Evolutionary conservation across 2,888 invertebrate genomes (phyloP).

Genomic region (Eupithecia exiguata): DNA sequence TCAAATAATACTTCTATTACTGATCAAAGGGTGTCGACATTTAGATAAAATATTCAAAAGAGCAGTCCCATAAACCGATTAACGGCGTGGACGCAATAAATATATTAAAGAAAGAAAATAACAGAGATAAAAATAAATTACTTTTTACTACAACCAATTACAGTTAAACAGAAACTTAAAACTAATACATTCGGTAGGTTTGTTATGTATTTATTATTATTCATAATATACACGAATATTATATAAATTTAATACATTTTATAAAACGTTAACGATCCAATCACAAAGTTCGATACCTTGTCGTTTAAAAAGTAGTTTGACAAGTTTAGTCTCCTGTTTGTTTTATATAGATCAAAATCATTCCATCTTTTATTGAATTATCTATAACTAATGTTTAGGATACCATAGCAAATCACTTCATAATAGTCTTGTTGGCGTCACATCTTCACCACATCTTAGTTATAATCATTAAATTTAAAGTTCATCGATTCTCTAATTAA

Average conservation of each 20-base stretch:
- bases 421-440: background rate
- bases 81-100: no score
- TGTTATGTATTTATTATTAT: no score
- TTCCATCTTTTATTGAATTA: background rate
- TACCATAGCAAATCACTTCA: background rate
- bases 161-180: no score
- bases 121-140: no score
- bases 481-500: background rate
- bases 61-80: no score
- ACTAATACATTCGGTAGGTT: no score
- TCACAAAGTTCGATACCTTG: slow-evolving; percentile 31
- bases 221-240: no score
- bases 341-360: background rate
- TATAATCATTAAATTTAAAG: background rate
- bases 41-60: no score
- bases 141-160: no score
- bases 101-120: no score
- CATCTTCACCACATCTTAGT: background rate
- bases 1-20: no score
- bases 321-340: background rate
- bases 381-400: background rate
- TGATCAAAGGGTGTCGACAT: no score
- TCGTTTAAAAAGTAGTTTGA: slow-evolving; percentile 29
- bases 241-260: slow-evolving; percentile 38
- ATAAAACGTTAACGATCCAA: slow-evolving; percentile 39